Evolutionary conservation across 2,888 invertebrate species (phyloP), one percentile per base, ranked within the genome.

Genomic region (Nebria salina): DNA sequence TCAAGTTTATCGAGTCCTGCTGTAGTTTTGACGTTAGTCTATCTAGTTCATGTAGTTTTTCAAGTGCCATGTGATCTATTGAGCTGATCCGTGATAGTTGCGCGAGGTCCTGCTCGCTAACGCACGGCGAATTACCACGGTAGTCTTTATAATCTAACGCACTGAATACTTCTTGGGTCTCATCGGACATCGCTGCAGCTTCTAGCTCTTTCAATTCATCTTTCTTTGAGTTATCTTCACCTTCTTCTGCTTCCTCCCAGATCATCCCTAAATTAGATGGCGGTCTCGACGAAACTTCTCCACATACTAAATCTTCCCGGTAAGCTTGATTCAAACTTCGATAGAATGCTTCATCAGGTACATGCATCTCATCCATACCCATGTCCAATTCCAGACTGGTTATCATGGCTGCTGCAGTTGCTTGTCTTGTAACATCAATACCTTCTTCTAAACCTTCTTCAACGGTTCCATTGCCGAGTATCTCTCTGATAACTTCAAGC

Each of bases 281-380:
- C 80, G 94, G 93, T 83, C 93, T 91, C 20, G 93, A 92, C 20
- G 91, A 90, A 68, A 88, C 87, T 26, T 91, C 88, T 82, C 86
- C 87, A 78, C 89, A 91, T 42, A 93, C 94, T 82, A 94, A 89
- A 86, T 95, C 95, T 84, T 96, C 96, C 77, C 96, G 91, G 88
- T 96, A 96, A 66, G 96, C 96, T 89, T 95, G 95, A 89, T 97
- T 97, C 73, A 97, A 90, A 86, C 95, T 96, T 85, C 95, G 93
- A 88, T 97, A 97, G 88, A 96, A 97, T 34, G 95, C 95, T 89
- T 96, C 96, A 86, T 95, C 95, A 4, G 96, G 95, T 75, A 91
- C 89, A 84, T 90, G 90, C 82, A 89, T 87, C 89, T 95, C 95
- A 87, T 92, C 92, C 83, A 88, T 86, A 25, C 85, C 87, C 83